phyloP scores from a whole-genome alignment of 2,113 vertebrate genomes.

The Sander lucioperca region DNA sequence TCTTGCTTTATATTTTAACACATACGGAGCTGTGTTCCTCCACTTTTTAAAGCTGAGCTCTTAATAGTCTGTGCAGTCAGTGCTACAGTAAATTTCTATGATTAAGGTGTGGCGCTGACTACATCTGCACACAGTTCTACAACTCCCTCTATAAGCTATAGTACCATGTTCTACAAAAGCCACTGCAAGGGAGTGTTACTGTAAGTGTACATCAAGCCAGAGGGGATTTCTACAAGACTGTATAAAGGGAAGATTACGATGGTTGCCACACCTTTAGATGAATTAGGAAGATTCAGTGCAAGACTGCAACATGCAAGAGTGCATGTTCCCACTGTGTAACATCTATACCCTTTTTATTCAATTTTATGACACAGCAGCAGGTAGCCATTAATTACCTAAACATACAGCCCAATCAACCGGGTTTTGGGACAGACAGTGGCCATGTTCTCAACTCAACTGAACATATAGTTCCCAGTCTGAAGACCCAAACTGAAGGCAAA shows the following conservation, averaged over 20 bases:
- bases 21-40: background rate
- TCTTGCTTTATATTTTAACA: background rate
- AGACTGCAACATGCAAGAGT: background rate
- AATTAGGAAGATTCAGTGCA: background rate
- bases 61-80: background rate
- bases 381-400: background rate
- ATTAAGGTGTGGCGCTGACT: constrained; percentile 35
- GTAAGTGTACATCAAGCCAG: constrained; percentile 47
- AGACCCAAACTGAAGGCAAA: background rate
- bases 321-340: background rate
- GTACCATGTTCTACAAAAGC: constrained; percentile 35
- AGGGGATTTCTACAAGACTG: constrained; percentile 38
- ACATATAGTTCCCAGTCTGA: background rate
- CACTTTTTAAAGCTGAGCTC: background rate
- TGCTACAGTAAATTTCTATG: constrained; percentile 9
- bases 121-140: constrained; percentile 31
- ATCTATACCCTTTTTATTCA: background rate
- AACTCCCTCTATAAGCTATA: background rate
- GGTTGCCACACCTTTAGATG: constrained; percentile 45
- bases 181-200: constrained; percentile 45
- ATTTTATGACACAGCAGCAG: background rate
- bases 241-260: constrained; percentile 30
- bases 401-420: background rate
- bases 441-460: background rate
- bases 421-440: background rate